Evolutionary conservation across 2,888 invertebrate genomes (phyloP).

Genomic region (Limnephilus lunatus): DNA sequence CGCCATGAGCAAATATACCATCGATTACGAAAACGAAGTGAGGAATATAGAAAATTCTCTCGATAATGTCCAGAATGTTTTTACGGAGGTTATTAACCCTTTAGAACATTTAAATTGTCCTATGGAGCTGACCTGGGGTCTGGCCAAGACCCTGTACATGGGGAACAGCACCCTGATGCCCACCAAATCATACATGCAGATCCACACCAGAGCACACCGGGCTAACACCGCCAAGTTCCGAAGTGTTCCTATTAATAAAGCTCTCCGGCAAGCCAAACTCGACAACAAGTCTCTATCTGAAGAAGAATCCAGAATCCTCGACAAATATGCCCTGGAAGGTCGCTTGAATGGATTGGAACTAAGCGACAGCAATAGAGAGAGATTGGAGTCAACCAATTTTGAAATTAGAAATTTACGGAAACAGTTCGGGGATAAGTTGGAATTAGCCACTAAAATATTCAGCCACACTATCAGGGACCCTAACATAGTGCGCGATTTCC

Average conservation of each 20-base stretch:
- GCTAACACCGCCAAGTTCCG: constrained; percentile 87
- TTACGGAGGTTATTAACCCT: constrained; percentile 84
- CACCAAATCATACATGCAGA: constrained; percentile 85
- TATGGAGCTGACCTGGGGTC: constrained; percentile 90
- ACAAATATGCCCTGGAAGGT: constrained; percentile 89
- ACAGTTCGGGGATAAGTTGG: constrained; percentile 82
- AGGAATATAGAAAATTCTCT: constrained; percentile 81
- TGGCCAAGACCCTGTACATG: constrained; percentile 89
- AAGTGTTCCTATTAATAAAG: constrained; percentile 83
- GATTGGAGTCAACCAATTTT: constrained; percentile 74
- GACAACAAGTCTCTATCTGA: constrained; percentile 74
- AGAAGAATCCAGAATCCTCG: constrained; percentile 84
- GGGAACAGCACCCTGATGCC: constrained; percentile 89
- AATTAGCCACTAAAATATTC: constrained; percentile 82
- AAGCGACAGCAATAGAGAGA: constrained; percentile 72
- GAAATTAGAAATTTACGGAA: constrained; percentile 78
- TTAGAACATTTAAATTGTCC: constrained; percentile 85
- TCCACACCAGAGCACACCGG: constrained; percentile 87
- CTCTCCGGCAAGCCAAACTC: constrained; percentile 79
- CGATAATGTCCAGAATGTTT: constrained; percentile 77
- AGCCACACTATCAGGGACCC: constrained; percentile 82
- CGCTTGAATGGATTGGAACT: constrained; percentile 86
- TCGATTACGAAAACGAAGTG: constrained; percentile 88
- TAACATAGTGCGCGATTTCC: constrained; percentile 84
- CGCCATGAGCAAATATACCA: constrained; percentile 88